Conservation (phyloP, 1,140 invertebrate species). For the Drosophila cardini region DNA sequence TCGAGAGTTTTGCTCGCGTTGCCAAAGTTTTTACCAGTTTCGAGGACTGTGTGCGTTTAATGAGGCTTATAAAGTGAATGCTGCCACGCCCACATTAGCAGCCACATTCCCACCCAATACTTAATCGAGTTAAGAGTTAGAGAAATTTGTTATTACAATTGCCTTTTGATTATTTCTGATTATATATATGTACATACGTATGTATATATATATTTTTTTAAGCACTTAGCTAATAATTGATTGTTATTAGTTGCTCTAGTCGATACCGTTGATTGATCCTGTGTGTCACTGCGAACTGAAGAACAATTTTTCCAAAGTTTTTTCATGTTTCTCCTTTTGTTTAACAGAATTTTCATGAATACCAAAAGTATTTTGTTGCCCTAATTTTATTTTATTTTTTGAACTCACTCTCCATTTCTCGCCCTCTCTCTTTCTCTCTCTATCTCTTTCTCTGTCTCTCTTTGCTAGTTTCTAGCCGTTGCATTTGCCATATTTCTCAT, state of each 20-base stretch:
- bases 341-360: slow-evolving; percentile 17
- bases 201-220: too few relatives aligned
- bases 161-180: slow-evolving; percentile 34
- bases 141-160: slow-evolving; percentile 9
- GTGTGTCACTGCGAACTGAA: not conserved
- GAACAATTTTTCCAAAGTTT: not conserved
- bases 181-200: too few relatives aligned
- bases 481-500: slow-evolving; percentile 50
- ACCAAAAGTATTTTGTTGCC: slow-evolving; percentile 4
- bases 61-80: slow-evolving; percentile 70
- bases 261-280: not conserved
- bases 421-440: not conserved
- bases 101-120: not conserved
- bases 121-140: not conserved
- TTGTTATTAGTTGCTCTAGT: slow-evolving; percentile 51
- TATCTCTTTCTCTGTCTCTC: slow-evolving; percentile 8
- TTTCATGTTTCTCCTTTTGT: not conserved
- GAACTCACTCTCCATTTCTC: not conserved
- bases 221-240: slow-evolving; percentile 78
- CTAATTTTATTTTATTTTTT: slow-evolving; percentile 19
- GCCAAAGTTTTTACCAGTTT: slow-evolving; percentile 46
- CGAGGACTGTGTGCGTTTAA: slow-evolving; percentile 70
- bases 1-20: slow-evolving; percentile 60
- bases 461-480: not conserved
- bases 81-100: slow-evolving; percentile 5